A percentile compares a stretch with the other conserved stretches of the same genome.
phyloP scores from a whole-genome alignment of 1,140 invertebrate genomes.

The Hypsibius dujardini region DNA sequence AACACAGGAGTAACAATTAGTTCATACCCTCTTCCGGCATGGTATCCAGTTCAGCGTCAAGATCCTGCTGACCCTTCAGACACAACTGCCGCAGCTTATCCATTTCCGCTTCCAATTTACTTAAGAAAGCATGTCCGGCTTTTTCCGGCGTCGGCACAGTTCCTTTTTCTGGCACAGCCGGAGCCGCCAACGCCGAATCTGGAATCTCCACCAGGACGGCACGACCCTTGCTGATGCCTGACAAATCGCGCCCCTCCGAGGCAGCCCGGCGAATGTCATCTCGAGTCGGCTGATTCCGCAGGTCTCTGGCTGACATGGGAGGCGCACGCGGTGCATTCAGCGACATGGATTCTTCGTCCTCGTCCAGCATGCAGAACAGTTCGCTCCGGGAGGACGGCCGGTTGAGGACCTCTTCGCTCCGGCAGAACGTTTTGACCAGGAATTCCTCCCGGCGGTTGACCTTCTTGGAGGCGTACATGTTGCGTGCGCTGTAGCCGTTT shows the following conservation, averaged over 20 bases:
- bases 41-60: neutral
- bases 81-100: neutral
- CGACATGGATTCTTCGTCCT: too few species aligned
- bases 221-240: neutral
- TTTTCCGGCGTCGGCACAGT: neutral
- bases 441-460: conserved; percentile 2
- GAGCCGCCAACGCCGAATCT: neutral
- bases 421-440: neutral
- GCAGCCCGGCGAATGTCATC: neutral
- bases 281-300: too few species aligned
- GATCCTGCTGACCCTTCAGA: neutral
- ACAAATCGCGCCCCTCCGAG: conserved; percentile 6
- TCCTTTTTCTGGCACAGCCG: neutral
- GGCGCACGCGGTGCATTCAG: too few species aligned
- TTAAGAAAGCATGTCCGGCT: neutral
- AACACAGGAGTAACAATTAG: too few species aligned
- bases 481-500: conserved; percentile 15
- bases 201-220: too few species aligned
- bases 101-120: neutral
- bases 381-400: conserved; percentile 4
- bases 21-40: neutral
- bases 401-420: conserved; percentile 1
- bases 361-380: too few species aligned
- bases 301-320: too few species aligned
- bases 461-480: neutral